Base-by-base conservation (phyloP, 2,888 invertebrate species). In the Eupeodes luniger region DNA sequence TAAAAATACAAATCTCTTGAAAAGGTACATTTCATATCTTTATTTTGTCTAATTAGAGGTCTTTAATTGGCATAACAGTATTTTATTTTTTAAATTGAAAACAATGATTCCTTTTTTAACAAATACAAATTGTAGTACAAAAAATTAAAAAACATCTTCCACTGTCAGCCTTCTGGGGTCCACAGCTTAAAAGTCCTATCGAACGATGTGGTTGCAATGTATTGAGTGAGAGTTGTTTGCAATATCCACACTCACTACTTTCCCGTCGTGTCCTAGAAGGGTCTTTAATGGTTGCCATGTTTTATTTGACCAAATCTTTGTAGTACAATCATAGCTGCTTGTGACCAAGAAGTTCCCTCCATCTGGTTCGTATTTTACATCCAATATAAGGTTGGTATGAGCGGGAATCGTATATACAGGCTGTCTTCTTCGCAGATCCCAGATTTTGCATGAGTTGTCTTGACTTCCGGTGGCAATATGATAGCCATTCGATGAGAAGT, bases 241-340 rank as follows among this genome's bases (percentile, higher is more conserved):
- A 77, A 99, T 96, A 92, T 99, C 99, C 0, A 97, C 96, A 40
- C 97, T 96, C 96, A 98, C 98, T n/a, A 99, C 97, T 95, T 99
- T 99, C 14, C 98, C 98, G 92, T 99, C 99, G 91, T 99, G 99
- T 0, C 99, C 99, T 9, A 97, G 97, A 27, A 99, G 94, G 0
- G 98, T 98, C 91, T 98, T 96, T n/a, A 99, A 94, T 0, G 99
- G 99, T 91, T 99, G 98, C 98, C 99, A 99, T 0, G 98, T 98
- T 86, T 98, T 97, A 92, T 97, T 97, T 0, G 98, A 97, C 99
- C 99, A 99, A 67, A 98, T 94, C 94, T 98, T 99, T 0, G 97
- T 97, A 0, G 97, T 96, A 90, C 96, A 96, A 92, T 99, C 99
- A 92, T 99, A 99, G 0, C 99, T 99, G 0, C 97, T 95, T 0